These are phyloP conservation scores for Lissocephala sabroskyi DNA, from an alignment of 2,888 invertebrate species.

Conservation along the genomic window DNA sequence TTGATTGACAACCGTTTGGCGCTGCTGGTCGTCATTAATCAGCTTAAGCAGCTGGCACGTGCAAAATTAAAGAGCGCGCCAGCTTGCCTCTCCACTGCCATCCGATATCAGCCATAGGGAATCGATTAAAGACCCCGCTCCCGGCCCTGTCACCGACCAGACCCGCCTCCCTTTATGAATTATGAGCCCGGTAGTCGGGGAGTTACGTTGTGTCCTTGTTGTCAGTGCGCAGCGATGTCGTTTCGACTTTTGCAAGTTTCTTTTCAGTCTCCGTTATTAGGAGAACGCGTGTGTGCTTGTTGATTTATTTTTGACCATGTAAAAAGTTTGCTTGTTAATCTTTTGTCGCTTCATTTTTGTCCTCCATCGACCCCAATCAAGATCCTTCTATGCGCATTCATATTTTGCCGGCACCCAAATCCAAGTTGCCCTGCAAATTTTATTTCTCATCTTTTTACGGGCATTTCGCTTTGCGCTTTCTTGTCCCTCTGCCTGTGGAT, in stretches of 20 bases:
- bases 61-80: constrained; percentile 53
- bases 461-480: constrained; percentile 23
- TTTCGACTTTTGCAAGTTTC: not conserved
- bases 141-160: too few species aligned
- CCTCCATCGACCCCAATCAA: too few species aligned
- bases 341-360: constrained; percentile 21
- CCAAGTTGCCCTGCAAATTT: constrained; percentile 12
- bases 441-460: constrained; percentile 32
- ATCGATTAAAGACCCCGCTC: too few species aligned
- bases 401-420: constrained; percentile 3
- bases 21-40: constrained; percentile 44
- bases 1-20: constrained; percentile 44
- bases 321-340: constrained; percentile 34
- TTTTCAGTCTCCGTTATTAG: too few species aligned
- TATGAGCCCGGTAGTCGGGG: too few species aligned
- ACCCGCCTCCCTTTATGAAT: too few species aligned
- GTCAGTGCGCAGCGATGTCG: constrained; percentile 4
- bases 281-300: too few species aligned
- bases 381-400: constrained; percentile 13
- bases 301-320: constrained; percentile 25
- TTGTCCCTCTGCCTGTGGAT: constrained; percentile 3
- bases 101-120: too few species aligned
- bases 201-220: not conserved
- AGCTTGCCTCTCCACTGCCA: too few species aligned
- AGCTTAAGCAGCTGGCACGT: constrained; percentile 50